phyloP scores from a whole-genome alignment of 2,113 vertebrate genomes.

The Aptenodytes forsteri region DNA sequence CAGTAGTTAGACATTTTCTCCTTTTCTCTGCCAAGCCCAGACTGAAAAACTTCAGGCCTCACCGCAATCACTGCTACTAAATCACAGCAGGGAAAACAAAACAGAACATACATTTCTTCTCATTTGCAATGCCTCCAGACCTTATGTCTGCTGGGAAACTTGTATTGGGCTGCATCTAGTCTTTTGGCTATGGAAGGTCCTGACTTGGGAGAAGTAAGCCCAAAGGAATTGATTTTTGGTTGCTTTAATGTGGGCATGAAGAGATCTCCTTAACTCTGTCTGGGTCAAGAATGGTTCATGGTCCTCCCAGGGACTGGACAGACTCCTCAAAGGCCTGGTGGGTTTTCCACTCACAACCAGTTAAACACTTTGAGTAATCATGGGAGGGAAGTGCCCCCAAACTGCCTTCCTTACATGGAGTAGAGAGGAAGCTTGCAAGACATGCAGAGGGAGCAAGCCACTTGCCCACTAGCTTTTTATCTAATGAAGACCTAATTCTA shows the following conservation, averaged over 20 bases:
- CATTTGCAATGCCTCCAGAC: neutral
- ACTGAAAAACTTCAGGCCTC: neutral
- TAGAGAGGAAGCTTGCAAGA: neutral
- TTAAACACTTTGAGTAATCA: neutral
- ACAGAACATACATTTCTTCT: neutral
- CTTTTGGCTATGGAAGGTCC: neutral
- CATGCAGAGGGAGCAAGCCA: neutral
- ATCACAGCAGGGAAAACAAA: neutral
- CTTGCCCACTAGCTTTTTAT: neutral
- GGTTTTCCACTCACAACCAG: neutral
- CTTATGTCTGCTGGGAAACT: neutral
- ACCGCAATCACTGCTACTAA: neutral
- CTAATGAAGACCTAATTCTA: neutral
- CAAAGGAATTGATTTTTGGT: neutral
- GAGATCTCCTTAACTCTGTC: neutral
- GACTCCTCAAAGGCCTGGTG: neutral
- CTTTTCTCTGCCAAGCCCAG: neutral
- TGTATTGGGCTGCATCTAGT: neutral
- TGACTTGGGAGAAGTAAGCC: neutral
- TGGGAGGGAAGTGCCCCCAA: neutral
- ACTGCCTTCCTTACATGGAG: neutral
- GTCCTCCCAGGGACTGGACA: neutral
- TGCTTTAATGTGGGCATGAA: neutral
- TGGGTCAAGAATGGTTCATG: neutral
- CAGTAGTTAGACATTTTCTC: neutral